Evolutionary conservation across 2,113 vertebrate species (phyloP).

Genomic region (Donacobius atricapilla): DNA sequence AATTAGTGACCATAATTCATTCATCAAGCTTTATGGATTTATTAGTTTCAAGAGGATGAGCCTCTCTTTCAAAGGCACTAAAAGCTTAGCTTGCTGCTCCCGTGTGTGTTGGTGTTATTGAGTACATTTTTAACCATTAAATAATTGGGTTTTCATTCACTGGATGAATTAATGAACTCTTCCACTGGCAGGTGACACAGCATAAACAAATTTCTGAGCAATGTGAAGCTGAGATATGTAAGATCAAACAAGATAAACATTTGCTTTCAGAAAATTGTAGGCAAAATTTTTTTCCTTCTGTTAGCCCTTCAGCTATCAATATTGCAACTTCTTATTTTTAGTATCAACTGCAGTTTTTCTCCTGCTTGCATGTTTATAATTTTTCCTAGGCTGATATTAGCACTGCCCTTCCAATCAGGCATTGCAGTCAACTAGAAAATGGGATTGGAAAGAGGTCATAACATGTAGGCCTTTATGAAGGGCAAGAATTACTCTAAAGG

Average conservation of each 20-base stretch:
- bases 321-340: not conserved
- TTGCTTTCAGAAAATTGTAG: not conserved
- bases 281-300: not conserved
- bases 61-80: not conserved
- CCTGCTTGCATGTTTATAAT: not conserved
- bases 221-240: not conserved
- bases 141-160: not conserved
- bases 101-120: not conserved
- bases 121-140: not conserved
- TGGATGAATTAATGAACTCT: not conserved
- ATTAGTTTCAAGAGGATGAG: not conserved
- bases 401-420: not conserved
- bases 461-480: not conserved
- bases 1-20: not conserved
- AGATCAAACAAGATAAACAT: not conserved
- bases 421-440: not conserved
- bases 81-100: not conserved
- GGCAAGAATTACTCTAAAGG: slow-evolving; percentile 43
- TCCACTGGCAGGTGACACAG: not conserved
- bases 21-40: not conserved
- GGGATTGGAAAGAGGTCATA: not conserved
- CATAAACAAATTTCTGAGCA: not conserved
- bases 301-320: not conserved
- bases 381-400: not conserved
- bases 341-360: not conserved